Evolutionary conservation across 2,888 invertebrate species (phyloP), one percentile per base, ranked within the genome.

Genomic region (Hydriomena furcata): DNA sequence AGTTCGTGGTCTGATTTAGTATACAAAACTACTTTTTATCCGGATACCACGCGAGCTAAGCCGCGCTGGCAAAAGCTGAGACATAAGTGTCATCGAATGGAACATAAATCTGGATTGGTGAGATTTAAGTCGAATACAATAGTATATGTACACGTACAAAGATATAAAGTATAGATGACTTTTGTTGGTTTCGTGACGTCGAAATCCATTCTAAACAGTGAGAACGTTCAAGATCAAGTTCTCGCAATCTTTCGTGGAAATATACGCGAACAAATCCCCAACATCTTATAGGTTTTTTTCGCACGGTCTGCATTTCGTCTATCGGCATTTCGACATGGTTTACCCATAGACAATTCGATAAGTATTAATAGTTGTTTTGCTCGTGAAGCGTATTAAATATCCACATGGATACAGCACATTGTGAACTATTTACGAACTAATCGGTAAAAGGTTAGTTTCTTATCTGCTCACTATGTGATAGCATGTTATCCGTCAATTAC

Each of bases 401-500:
- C 4, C 4, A 17, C 17, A 17, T 28, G 5, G 28, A 8, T 10
- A 27, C 27, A 27, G 27, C 11, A 17, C 2, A 2, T 3, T 3
- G 4, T 4, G 2, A 17, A 4, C 2, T 17, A 17, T 17, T 17
- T 17, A 17, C 17, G 17, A 17, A 17, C 17, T 17, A 17, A 17
- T 17, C 17, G 17, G 17, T 17, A 3, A 17, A 17, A 17, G 17
- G 2, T 17, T 17, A 17, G 17, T 17, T 4, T 13, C 11, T 30
- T 13, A 31, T 31, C 31, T 31, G 13, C 13, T 17, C 1, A 5
- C 5, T 13, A 30, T 17, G 11, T 40, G 40, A 40, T 40, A 40
- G 21, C 11, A 30, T 12, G 17, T 10, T 40, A 28, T 35, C 40
- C 34, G 11, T 7, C 21, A 47, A 23, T 40, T 40, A 50, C 13